A percentile compares a stretch with the other conserved stretches of the same genome.
Evolutionary conservation across 2,113 vertebrate species (phyloP).

Genomic region (Cariama cristata): DNA sequence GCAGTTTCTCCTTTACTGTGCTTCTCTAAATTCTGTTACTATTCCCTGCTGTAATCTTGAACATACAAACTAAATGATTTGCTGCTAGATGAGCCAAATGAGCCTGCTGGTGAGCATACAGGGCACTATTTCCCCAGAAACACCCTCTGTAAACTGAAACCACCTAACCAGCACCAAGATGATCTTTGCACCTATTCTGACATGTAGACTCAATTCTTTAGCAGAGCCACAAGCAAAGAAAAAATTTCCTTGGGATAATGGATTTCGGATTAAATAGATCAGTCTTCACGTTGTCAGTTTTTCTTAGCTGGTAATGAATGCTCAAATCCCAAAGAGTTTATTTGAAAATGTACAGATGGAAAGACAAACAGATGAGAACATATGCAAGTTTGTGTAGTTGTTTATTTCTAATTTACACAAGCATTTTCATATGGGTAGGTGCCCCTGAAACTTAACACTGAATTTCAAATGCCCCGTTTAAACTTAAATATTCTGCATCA

Average conservation of each 20-base stretch:
- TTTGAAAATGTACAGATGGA: constrained; percentile 20
- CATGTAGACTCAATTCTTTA: neutral
- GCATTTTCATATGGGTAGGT: constrained; percentile 4
- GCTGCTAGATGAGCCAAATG: constrained; percentile 15
- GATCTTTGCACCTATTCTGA: constrained; percentile 16
- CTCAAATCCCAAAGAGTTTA: constrained; percentile 7
- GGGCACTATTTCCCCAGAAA: constrained; percentile 25
- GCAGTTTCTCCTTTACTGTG: neutral
- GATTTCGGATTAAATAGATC: constrained; percentile 16
- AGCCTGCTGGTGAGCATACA: neutral
- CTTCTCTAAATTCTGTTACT: constrained; percentile 36
- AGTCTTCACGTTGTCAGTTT: neutral
- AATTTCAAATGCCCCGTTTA: neutral
- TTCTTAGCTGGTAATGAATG: constrained; percentile 15
- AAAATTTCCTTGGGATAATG: neutral
- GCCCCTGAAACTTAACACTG: neutral
- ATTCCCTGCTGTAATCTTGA: constrained; percentile 44
- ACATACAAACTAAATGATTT: neutral
- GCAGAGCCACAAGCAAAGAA: neutral
- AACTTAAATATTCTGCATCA: neutral
- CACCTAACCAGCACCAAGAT: neutral
- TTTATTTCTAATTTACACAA: constrained; percentile 45
- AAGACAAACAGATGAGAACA: neutral
- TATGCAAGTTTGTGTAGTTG: neutral
- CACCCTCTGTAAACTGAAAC: constrained; percentile 31